Evolutionary conservation across 2,113 vertebrate genomes (phyloP), one percentile per base, ranked within the genome.

Genomic region (Elaphurus davidianus): DNA sequence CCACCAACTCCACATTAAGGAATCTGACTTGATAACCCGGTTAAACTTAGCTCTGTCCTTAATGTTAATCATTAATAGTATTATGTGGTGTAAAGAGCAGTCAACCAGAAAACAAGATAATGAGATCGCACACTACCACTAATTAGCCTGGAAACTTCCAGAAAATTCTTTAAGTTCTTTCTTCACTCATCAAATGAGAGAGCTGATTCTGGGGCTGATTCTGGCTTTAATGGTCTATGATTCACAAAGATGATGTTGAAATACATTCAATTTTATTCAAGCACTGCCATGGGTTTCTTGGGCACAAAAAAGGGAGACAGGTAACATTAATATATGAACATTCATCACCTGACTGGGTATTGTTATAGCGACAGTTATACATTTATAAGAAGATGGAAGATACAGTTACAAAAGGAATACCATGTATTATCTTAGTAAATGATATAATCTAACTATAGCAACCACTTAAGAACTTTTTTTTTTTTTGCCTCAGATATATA

Each of bases 91-190:
- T 90, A 81, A 45, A 95, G 45, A 64, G 52, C 27, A 59, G 14
- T 59, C 74, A 96, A 60, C 64, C 71, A 64, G 85, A 50, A 98
- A 96, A 87, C 43, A 96, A 78, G 81, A 76, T 54, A 74, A 45
- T 33, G 55, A 78, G 90, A 76, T 57, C 27, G 27, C 14, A 28
- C 33, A 96, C 17, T 60, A 74, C 55, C 40, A 88, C 78, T 78
- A 74, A 86, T 52, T 67, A 93, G 23, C 45, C 40, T 52, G 78
- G 86, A 54, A 87, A 55, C 86, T 97, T 95, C 74, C 76, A 88
- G 90, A 94, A 97, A 95, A n/a, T 93, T 95, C 60, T 95, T 30
- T 71, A 86, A 83, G 81, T 12, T 87, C 71, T 94, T 94, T 97
- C 74, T 96, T 79, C 40, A 33, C 21, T 50, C 28, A 84, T 83